Evolutionary conservation across 1,140 invertebrate species (phyloP).

Genomic region (Drepana arcuata): DNA sequence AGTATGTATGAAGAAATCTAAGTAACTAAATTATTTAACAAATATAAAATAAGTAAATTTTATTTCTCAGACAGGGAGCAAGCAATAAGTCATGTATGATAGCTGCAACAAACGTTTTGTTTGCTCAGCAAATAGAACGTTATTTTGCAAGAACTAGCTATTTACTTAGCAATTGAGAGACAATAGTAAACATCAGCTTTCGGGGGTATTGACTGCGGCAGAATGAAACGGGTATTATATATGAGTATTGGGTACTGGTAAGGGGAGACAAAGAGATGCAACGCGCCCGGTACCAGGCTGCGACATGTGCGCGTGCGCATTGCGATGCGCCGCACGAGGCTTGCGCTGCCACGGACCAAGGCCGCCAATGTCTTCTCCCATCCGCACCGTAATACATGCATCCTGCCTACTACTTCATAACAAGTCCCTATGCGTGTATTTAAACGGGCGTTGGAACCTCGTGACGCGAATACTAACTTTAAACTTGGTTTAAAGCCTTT

Average conservation of each 20-base stretch:
- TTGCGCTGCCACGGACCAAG: constrained; percentile 30
- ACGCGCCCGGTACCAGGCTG: constrained; percentile 21
- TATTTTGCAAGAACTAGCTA: constrained; percentile 11
- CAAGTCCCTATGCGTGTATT: too few relatives aligned
- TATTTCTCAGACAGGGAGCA: too few relatives aligned
- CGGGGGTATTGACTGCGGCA: constrained; percentile 30
- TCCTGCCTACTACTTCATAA: too few relatives aligned
- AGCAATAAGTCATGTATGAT: too few relatives aligned
- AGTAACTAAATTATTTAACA: too few relatives aligned
- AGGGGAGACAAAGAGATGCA: constrained; percentile 26
- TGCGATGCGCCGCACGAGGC: constrained; percentile 41
- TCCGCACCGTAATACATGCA: constrained; percentile 5
- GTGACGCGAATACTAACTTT: too few relatives aligned
- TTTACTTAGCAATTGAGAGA: constrained; percentile 16
- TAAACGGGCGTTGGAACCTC: too few relatives aligned
- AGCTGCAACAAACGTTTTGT: constrained; percentile 8
- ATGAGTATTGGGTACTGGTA: constrained; percentile 22
- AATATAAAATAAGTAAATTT: too few relatives aligned
- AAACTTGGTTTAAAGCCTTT: too few relatives aligned
- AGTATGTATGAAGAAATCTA: too few relatives aligned
- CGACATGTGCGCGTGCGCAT: constrained; percentile 27
- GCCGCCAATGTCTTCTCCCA: constrained; percentile 29
- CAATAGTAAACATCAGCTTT: constrained; percentile 23
- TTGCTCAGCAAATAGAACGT: constrained; percentile 15
- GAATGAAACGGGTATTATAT: constrained; percentile 7